Base-by-base conservation (phyloP, 2,113 vertebrate genomes). In the Drymodes brunneopygia region DNA sequence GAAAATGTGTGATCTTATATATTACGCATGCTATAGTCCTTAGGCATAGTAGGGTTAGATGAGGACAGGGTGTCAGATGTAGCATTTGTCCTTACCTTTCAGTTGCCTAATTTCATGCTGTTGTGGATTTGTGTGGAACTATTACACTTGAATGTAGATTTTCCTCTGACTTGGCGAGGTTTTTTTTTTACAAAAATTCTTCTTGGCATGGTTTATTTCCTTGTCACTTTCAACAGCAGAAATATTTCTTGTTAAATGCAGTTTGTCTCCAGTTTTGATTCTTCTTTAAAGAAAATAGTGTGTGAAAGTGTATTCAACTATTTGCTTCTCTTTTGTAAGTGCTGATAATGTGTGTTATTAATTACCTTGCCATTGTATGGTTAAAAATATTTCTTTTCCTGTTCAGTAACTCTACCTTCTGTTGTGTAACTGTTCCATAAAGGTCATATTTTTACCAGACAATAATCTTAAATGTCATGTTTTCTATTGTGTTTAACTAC, bases 391-490 rank as follows among this genome's bases (percentile, higher is more conserved):
- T 80, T 79, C 64, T 92, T 95, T 84, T 35, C 42, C 20, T 91
- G 6, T 91, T 93, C 85, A 66, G 86, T 88, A 93, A 54, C 92
- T 86, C 51, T 74, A 75, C n/a, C 22, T 94, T 92, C 73, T 90
- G 61, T 78, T 88, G 42, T 88, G 50, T 93, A 96, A 69, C 70
- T 79, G 45, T 60, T 95, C 66, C 60, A 35, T 94, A 95, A 96
- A 97, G 94, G 61, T 90, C 88, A 87, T 67, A 73, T 84, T 90
- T 85, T 92, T 93, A 88, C 66, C 77, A 96, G 71, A 91, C 71
- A 65, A 53, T 97, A 92, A 70, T 74, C 62, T 95, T 89, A 96
- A 97, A 96, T 97, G 88, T 95, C 95, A 97, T 82, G 58, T 57
- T 95, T 96, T 72, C 75, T 88, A 58, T 84, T 93, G 81, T 17